Evolutionary conservation across 2,888 invertebrate species (phyloP).

Genomic region (Dynastes maya): DNA sequence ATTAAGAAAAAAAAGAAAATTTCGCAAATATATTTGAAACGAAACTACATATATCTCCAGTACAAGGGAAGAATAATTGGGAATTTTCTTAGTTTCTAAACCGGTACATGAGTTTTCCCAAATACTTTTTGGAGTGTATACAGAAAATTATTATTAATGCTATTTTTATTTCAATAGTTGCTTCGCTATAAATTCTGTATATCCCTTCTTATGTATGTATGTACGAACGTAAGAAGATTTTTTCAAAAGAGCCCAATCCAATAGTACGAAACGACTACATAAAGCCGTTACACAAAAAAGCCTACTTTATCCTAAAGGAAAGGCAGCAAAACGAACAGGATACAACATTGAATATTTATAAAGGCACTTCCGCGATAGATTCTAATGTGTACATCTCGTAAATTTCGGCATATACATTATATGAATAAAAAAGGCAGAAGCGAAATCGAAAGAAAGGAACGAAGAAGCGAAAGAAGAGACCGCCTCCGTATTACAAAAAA

Average conservation of each 20-base stretch:
- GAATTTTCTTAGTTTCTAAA: too few relatives aligned
- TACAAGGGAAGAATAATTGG: too few relatives aligned
- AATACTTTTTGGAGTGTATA: too few relatives aligned
- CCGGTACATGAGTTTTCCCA: too few relatives aligned
- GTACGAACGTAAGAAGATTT: not conserved
- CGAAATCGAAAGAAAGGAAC: constrained; percentile 12
- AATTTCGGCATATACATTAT: constrained; percentile 24
- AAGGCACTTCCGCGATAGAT: constrained; percentile 25
- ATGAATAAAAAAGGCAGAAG: constrained; percentile 13
- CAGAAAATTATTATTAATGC: too few relatives aligned
- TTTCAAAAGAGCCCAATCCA: not conserved
- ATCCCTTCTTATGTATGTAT: too few relatives aligned
- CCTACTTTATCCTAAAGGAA: constrained; percentile 4
- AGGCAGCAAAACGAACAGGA: constrained; percentile 16
- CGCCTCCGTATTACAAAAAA: not conserved
- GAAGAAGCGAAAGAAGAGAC: not conserved
- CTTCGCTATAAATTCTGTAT: too few relatives aligned
- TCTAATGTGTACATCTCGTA: constrained; percentile 29
- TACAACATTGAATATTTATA: constrained; percentile 25
- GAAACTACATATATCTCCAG: too few relatives aligned
- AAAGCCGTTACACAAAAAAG: not conserved
- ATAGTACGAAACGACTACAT: constrained; percentile 1
- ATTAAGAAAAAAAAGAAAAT: too few relatives aligned
- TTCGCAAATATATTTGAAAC: too few relatives aligned
- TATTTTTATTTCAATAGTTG: too few relatives aligned